phyloP scores from a whole-genome alignment of 2,113 vertebrate species.

The Chaetorhynchus papuensis region DNA sequence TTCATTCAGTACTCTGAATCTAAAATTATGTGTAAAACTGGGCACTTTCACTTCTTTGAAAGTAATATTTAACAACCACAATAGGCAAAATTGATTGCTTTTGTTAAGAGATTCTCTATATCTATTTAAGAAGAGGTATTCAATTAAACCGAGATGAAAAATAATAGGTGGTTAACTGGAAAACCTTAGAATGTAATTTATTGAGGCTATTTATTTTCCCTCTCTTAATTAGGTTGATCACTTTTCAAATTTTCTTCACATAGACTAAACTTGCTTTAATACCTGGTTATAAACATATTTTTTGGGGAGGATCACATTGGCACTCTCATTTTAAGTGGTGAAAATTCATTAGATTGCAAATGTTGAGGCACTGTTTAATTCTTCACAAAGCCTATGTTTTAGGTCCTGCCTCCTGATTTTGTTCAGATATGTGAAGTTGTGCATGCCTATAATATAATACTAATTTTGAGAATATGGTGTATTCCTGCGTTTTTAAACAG shows the following conservation, averaged over 20 bases:
- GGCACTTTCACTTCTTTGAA: not conserved
- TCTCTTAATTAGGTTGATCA: not conserved
- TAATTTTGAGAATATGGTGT: not conserved
- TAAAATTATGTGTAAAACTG: not conserved
- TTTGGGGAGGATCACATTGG: not conserved
- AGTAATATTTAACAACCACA: not conserved
- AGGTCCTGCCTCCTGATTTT: not conserved
- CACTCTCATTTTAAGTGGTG: not conserved
- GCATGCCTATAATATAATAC: constrained; percentile 10
- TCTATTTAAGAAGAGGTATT: not conserved
- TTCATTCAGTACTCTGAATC: not conserved
- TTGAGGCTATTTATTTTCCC: not conserved
- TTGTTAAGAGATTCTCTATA: not conserved
- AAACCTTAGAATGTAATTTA: not conserved
- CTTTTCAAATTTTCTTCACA: not conserved
- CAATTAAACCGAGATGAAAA: not conserved
- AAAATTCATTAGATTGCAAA: not conserved
- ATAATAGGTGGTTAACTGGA: not conserved
- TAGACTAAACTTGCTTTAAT: not conserved
- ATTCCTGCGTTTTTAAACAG: constrained; percentile 23
- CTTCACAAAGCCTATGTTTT: not conserved
- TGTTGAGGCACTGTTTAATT: not conserved
- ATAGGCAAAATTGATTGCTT: not conserved
- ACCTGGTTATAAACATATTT: not conserved
- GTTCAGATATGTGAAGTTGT: constrained; percentile 4